phyloP scores from a whole-genome alignment of 2,888 invertebrate species.

The Drosophila koepferae region DNA sequence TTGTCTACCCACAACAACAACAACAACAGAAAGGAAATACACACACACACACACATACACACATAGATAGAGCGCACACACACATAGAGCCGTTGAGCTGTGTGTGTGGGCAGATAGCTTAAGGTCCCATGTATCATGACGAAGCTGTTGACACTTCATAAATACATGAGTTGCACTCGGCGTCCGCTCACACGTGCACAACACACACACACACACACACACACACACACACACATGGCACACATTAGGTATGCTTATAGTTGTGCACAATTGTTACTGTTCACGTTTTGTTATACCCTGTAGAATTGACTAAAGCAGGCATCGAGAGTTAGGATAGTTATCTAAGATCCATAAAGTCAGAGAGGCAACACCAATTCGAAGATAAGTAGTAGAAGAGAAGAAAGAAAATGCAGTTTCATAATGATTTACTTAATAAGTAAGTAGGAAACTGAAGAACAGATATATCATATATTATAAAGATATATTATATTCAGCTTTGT shows the following conservation, averaged over 20 bases:
- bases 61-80: neutral
- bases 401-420: no score
- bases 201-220: constrained; percentile 25
- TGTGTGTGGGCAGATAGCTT: constrained; percentile 59
- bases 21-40: constrained; percentile 15
- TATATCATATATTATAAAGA: no score
- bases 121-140: constrained; percentile 74
- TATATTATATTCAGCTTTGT: no score
- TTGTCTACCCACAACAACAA: constrained; percentile 6
- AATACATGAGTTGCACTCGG: constrained; percentile 76
- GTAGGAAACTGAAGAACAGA: no score
- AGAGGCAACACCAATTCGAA: no score
- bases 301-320: neutral
- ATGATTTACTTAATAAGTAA: no score
- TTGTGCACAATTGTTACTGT: constrained; percentile 59
- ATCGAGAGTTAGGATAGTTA: no score
- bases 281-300: constrained; percentile 51
- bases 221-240: constrained; percentile 3
- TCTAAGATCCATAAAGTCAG: no score
- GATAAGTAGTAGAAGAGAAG: no score
- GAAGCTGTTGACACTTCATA: constrained; percentile 78
- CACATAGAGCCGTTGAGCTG: constrained; percentile 12
- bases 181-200: constrained; percentile 32
- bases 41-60: constrained; percentile 11
- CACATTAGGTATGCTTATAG: constrained; percentile 16